Evolutionary conservation across 2,797 vertebrate species (phyloP), one percentile per base, ranked within the genome.

Genomic region (Pangasius macronema): DNA sequence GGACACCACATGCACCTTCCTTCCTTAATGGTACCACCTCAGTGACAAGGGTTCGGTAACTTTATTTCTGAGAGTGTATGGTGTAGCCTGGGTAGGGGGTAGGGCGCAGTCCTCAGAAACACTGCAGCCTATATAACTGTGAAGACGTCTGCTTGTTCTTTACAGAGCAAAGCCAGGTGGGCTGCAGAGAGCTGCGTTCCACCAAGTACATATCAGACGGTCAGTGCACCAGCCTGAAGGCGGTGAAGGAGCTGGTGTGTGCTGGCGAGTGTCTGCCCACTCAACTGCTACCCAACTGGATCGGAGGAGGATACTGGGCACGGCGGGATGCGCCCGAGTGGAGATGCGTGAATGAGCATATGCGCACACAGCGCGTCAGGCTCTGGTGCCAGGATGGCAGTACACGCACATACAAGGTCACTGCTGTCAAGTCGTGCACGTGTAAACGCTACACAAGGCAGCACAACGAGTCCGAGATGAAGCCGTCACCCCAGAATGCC

Each of bases 191-290:
- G 88, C 94, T 99, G 88, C 95, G 98, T 84, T 99, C 98, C 88
- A 98, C 97, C 59, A 99, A 99, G 89, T 99, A 99, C 93, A 99
- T 99, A 93, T 99, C 98, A 0, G 98, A 99, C 0, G 98, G 98
- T n/a, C 97, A 98, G 91, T 99, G 98, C 93, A 99, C 98, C 89
- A 99, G 98, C 86, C 94, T 98, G 82, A 97, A 95, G 79, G 97
- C 98, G 0, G 94, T 99, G 87, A 99, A 99, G 93, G 98, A 99
- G 94, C 93, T 99, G 90, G 97, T 99, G 85, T 99, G 98, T 89
- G 98, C 98, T 0, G 98, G 98, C 0, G 97, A 99, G 88, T 99
- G 98, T 91, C 94, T 99, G 61, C 98, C 98, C 0, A 90, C 96
- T 87, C 96, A 97, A 0, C 93, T 99, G 93, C 95, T 99, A 73